Conservation (phyloP, 2,113 vertebrate species). For the Sialia sialis region DNA sequence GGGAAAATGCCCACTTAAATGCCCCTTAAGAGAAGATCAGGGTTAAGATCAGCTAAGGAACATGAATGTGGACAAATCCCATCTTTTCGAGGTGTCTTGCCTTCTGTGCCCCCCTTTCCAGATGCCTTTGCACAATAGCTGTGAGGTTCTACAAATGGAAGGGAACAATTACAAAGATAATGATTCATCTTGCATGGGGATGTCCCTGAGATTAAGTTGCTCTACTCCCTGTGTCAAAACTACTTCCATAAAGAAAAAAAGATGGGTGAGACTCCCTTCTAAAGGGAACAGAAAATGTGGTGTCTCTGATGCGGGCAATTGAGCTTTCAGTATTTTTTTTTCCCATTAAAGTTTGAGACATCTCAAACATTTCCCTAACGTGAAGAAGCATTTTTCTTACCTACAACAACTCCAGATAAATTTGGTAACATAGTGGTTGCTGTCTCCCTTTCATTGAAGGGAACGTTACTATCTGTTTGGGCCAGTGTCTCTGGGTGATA, state of each 20-base stretch:
- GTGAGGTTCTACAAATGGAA: not conserved
- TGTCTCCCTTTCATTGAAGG: not conserved
- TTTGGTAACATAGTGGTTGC: not conserved
- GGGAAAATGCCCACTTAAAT: not conserved
- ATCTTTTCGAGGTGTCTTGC: not conserved
- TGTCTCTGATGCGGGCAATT: not conserved
- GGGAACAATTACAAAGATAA: not conserved
- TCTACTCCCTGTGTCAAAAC: not conserved
- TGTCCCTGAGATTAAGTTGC: not conserved
- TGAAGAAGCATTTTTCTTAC: not conserved
- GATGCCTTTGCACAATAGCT: not conserved
- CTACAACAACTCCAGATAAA: not conserved
- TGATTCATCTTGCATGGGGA: not conserved
- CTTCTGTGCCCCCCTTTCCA: not conserved
- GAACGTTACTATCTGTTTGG: not conserved
- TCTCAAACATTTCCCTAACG: not conserved
- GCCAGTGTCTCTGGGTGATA: not conserved
- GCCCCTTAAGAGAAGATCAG: not conserved
- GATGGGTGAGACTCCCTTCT: not conserved
- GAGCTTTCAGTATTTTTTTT: not conserved
- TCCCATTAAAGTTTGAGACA: not conserved
- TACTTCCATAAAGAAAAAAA: not conserved
- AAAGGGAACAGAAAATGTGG: not conserved
- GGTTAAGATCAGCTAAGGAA: not conserved
- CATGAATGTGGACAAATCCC: not conserved